Conservation (phyloP, 2,888 invertebrate species). For the Chrysotoxum bicinctum region DNA sequence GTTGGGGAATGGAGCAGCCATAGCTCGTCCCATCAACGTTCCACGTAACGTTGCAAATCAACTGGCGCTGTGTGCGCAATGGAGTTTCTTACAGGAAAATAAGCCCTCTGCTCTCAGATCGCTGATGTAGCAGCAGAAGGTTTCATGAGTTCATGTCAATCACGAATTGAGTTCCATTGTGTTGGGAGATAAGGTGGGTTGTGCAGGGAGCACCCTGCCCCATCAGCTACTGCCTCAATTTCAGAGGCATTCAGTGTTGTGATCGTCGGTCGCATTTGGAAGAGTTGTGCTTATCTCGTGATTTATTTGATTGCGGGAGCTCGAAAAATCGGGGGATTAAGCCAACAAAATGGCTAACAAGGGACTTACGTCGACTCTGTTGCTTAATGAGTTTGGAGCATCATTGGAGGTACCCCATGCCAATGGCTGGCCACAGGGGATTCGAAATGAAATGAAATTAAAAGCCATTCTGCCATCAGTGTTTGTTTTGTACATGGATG, state of each 20-base stretch:
- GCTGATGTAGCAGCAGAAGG: conserved; percentile 49
- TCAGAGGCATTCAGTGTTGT: conserved; percentile 60
- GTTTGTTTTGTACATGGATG: conserved; percentile 23
- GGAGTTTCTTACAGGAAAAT: conserved; percentile 1
- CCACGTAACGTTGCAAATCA: conserved; percentile 44
- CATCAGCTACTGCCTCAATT: conserved; percentile 55
- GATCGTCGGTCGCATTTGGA: conserved; percentile 35
- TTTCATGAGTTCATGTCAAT: conserved; percentile 69
- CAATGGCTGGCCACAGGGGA: conserved; percentile 12
- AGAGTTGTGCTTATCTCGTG: conserved; percentile 70
- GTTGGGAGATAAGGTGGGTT: neutral
- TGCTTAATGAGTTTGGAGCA: conserved; percentile 54
- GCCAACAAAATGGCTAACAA: conserved; percentile 66
- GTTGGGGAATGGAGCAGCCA: neutral
- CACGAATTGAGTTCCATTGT: conserved; percentile 69
- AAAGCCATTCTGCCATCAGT: conserved; percentile 36
- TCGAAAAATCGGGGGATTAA: conserved; percentile 57
- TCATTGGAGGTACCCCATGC: conserved; percentile 21
- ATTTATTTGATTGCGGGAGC: conserved; percentile 70
- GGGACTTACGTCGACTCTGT: conserved; percentile 33
- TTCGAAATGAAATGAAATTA: conserved; percentile 53
- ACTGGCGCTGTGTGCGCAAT: conserved; percentile 40
- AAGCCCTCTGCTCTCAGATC: conserved; percentile 49
- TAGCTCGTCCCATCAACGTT: neutral
- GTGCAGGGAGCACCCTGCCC: conserved; percentile 16